Evolutionary conservation across 2,113 vertebrate genomes (phyloP), one percentile per base, ranked within the genome.

Genomic region (Myrmecophaga tridactyla): DNA sequence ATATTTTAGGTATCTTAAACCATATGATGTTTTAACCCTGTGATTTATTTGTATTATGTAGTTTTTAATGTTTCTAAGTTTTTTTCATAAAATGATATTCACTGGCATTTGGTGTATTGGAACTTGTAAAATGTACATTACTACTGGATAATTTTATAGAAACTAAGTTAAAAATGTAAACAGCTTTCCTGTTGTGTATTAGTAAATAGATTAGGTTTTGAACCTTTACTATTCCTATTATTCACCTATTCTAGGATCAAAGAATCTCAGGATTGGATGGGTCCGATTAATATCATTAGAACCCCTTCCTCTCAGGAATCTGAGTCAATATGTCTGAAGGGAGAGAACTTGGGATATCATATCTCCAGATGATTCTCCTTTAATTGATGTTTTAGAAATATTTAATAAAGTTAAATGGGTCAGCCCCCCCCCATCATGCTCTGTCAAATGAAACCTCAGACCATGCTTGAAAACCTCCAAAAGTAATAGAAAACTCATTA

Each of bases 31-130:
- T 94, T 96, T 36, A 56, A n/a, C 62, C 29, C 17, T 70, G 4
- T 81, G 12, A 34, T 92, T 8, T 69, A 75, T 89, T 89, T 86
- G 21, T 83, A 76, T 60, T 43, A 70, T 72, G 39, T 43, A 43
- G 67, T 75, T 78, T 75, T 73, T 56, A 67, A 31, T 81, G 29
- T 89, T 93, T 86, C n/a, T 88, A 48, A 41, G 67, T 63, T 86
- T 43, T 43, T 94, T 84, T 85, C 63, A 96, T 81, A 96, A 97
- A 96, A 88, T 75, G 31, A 21, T 46, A 93, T 53, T 88, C 7
- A 4, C 86, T 21, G 46, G 18, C 13, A 90, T 86, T n/a, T 3
- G 51, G 51, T 48, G 4, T 81, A 51, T 72, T 2, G 53, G 27
- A 72, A 94, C 43, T 53, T 18, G 18, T 46, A 25, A 65, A 9